Evolutionary conservation across 1,140 invertebrate species (phyloP).

Genomic region (Leptinotarsa undecemlineata): DNA sequence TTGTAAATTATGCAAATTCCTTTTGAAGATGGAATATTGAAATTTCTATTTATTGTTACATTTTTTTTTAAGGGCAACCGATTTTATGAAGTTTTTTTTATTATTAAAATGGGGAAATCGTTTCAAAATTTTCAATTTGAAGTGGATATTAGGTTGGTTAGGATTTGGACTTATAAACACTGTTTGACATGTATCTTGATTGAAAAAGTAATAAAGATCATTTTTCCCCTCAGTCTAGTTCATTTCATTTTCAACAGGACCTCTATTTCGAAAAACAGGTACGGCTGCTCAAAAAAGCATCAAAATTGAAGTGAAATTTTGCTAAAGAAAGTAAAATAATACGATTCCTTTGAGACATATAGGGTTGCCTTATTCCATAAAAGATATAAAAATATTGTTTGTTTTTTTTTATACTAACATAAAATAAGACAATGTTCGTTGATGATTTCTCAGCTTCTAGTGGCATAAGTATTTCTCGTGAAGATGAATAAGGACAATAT

Average conservation of each 20-base stretch:
- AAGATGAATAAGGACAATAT: no score
- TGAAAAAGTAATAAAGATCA: conserved; percentile 20
- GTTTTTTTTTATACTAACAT: no score
- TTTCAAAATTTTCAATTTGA: conserved; percentile 28
- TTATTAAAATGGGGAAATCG: conserved; percentile 34
- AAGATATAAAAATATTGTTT: no score
- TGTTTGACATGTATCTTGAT: no score
- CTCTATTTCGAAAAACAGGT: background rate
- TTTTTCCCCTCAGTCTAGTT: conserved; percentile 28
- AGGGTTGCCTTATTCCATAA: no score
- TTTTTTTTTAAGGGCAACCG: background rate
- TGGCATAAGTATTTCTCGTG: no score
- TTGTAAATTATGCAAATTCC: background rate
- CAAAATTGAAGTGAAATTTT: background rate
- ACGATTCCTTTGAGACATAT: no score
- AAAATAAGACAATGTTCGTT: no score
- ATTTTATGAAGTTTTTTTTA: conserved; percentile 21
- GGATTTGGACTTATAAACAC: background rate
- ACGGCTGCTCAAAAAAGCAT: no score
- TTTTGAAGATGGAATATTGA: background rate
- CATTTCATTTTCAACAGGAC: conserved; percentile 4
- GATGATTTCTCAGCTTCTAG: no score
- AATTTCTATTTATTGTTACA: conserved; percentile 19
- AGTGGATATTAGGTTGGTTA: conserved; percentile 10
- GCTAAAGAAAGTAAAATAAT: no score